Evolutionary conservation across 1,140 invertebrate genomes (phyloP).

Genomic region (Polypedilum pembai): DNA sequence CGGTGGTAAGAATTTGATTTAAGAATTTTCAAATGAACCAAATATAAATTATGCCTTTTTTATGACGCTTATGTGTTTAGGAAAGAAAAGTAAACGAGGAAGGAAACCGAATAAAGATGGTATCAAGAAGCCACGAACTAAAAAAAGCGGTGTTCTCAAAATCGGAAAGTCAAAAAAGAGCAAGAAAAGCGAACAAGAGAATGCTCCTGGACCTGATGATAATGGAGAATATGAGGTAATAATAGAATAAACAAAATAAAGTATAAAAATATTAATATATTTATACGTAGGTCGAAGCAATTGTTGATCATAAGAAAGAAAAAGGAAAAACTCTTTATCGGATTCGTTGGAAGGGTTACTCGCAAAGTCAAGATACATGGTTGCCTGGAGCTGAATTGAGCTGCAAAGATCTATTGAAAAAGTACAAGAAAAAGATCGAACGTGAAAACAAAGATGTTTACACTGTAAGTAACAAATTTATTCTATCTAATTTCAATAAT

Average conservation of each 20-base stretch:
- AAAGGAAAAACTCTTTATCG: constrained; percentile 62
- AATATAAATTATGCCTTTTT: too few species aligned
- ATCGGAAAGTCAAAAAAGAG: not conserved
- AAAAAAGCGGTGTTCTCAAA: not conserved
- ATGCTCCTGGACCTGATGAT: not conserved
- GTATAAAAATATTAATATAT: not conserved
- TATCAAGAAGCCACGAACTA: not conserved
- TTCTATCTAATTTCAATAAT: not conserved
- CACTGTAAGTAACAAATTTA: not conserved
- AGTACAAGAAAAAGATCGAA: constrained; percentile 48
- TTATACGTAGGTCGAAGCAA: constrained; percentile 54
- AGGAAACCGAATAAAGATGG: not conserved
- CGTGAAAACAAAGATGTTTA: constrained; percentile 33
- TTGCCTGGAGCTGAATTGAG: constrained; percentile 67
- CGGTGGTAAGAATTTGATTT: not conserved
- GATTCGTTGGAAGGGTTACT: constrained; percentile 77
- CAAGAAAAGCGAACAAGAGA: not conserved
- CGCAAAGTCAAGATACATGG: constrained; percentile 66
- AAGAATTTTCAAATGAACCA: too few species aligned
- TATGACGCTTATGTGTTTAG: not conserved
- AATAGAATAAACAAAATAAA: not conserved
- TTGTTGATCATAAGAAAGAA: constrained; percentile 58
- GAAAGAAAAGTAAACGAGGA: not conserved
- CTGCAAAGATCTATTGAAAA: constrained; percentile 58
- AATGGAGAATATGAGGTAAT: constrained; percentile 14